Conservation (phyloP, 2,113 vertebrate species). For the Ageneiosus marmoratus region DNA sequence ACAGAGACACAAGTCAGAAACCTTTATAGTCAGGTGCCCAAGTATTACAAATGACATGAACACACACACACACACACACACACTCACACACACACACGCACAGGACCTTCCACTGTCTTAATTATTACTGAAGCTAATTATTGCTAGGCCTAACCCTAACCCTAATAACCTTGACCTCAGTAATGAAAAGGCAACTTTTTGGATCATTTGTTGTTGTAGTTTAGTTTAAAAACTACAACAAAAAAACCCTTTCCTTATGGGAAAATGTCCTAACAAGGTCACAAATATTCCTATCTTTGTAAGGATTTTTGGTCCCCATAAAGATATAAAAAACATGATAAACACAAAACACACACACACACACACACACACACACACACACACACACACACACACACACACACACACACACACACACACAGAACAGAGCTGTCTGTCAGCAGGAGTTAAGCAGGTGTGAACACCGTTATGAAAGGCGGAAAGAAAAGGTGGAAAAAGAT, state of each 20-base stretch:
- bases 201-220: too few species aligned
- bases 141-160: too few species aligned
- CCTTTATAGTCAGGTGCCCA: neutral
- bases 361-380: neutral
- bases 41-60: constrained; percentile 3
- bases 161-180: too few species aligned
- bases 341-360: constrained; percentile 11
- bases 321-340: too few species aligned
- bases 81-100: neutral
- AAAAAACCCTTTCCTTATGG: too few species aligned
- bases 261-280: too few species aligned
- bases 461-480: constrained; percentile 16
- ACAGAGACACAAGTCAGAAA: neutral
- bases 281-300: too few species aligned
- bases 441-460: constrained; percentile 31
- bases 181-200: too few species aligned
- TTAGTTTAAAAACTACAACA: too few species aligned
- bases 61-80: constrained; percentile 23
- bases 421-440: constrained; percentile 17
- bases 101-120: too few species aligned
- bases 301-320: too few species aligned
- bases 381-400: constrained; percentile 1
- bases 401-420: neutral
- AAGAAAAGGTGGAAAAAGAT: constrained; percentile 13
- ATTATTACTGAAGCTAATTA: too few species aligned